Conservation (phyloP, 2,888 invertebrate genomes). For the Drosophila paramelanica region DNA sequence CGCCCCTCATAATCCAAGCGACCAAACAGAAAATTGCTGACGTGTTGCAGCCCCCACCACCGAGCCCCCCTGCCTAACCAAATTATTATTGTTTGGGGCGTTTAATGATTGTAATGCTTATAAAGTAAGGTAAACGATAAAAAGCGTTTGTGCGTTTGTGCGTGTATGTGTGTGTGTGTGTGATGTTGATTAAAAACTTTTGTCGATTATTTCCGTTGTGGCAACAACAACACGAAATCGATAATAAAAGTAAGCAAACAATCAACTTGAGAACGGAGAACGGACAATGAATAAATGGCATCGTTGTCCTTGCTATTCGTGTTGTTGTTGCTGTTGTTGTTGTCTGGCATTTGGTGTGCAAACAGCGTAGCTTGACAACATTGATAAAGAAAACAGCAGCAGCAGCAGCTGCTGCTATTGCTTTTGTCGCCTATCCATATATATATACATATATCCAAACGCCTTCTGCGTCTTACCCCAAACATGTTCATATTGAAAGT, state of each 20-base stretch:
- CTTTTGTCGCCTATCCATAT: constrained; percentile 18
- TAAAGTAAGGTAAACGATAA: constrained; percentile 33
- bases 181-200: constrained; percentile 77
- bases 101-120: constrained; percentile 46
- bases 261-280: constrained; percentile 61
- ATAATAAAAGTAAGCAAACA: constrained; percentile 80
- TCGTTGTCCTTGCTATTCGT: constrained; percentile 14
- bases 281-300: constrained; percentile 56
- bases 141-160: constrained; percentile 16
- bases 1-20: constrained; percentile 54
- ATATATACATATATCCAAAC: constrained; percentile 4
- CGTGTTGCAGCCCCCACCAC: constrained; percentile 25
- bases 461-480: constrained; percentile 21
- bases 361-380: constrained; percentile 47
- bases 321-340: constrained; percentile 4
- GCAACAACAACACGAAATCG: constrained; percentile 63
- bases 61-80: background rate
- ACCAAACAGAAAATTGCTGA: constrained; percentile 46
- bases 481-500: constrained; percentile 40
- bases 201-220: constrained; percentile 68
- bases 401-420: constrained; percentile 30
- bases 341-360: constrained; percentile 56
- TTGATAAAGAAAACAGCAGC: constrained; percentile 54
- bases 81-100: constrained; percentile 4
- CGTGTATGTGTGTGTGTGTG: constrained; percentile 10